phyloP scores from a whole-genome alignment of 2,797 vertebrate species.

The Sebastes iracundus region DNA sequence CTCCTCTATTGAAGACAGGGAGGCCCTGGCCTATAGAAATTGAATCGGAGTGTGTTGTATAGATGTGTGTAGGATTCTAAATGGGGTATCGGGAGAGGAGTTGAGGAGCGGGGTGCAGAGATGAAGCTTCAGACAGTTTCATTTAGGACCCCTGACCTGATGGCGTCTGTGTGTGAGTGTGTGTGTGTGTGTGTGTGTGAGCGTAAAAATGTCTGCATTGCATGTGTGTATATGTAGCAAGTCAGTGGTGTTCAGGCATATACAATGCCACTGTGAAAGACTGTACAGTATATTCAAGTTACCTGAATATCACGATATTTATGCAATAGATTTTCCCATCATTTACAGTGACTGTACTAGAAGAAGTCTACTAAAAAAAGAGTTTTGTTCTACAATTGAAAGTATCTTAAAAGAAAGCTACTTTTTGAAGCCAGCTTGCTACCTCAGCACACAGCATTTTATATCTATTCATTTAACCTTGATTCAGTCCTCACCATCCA shows the following conservation, averaged over 20 bases:
- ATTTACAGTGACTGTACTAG: not conserved
- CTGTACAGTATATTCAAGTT: not conserved
- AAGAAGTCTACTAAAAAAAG: not conserved
- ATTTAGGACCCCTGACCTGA: slow-evolving; percentile 81
- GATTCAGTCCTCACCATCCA: no score
- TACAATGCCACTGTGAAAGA: not conserved
- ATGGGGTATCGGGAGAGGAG: slow-evolving; percentile 47
- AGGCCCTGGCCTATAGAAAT: slow-evolving; percentile 75
- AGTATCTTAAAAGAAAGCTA: not conserved
- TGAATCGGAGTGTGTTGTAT: slow-evolving; percentile 70
- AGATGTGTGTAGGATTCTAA: slow-evolving; percentile 59
- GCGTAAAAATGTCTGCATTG: not conserved
- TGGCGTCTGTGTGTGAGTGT: slow-evolving; percentile 20
- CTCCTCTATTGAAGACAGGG: slow-evolving; percentile 51
- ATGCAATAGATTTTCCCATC: not conserved
- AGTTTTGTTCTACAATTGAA: not conserved
- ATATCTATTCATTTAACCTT: no score
- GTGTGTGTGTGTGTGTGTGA: slow-evolving; percentile 18
- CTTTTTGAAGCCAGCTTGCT: no score
- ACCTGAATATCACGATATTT: not conserved
- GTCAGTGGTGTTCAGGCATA: not conserved
- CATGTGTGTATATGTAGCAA: not conserved
- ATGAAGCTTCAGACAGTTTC: slow-evolving; percentile 75
- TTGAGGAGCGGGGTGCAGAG: slow-evolving; percentile 35
- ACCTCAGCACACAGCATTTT: no score